Conservation (phyloP, 2,888 invertebrate species). For the Podabrus alpinus region DNA sequence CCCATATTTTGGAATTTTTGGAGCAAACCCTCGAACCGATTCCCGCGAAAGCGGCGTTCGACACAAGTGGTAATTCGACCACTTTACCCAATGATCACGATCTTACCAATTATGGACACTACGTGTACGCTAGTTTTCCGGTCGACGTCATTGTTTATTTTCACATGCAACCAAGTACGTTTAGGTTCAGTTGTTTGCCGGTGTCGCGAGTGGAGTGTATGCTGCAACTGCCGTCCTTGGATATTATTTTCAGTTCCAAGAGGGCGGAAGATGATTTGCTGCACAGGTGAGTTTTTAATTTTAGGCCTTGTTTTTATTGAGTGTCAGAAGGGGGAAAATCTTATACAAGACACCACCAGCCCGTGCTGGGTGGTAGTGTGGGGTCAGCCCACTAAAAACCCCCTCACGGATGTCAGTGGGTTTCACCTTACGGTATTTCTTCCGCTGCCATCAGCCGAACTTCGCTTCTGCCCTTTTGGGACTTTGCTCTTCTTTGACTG, state of each 20-base stretch:
- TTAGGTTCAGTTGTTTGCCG: slow-evolving; percentile 94
- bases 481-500: no score
- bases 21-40: slow-evolving; percentile 97
- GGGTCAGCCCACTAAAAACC: no score
- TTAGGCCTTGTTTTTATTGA: no score
- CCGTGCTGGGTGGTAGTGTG: no score
- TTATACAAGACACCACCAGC: no score
- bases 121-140: slow-evolving; percentile 92
- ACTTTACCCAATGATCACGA: slow-evolving; percentile 55
- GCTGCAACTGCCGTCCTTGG: slow-evolving; percentile 93
- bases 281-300: slow-evolving; percentile 32
- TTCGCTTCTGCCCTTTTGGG: no score
- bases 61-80: slow-evolving; percentile 39
- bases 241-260: slow-evolving; percentile 95
- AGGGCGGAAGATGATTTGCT: slow-evolving; percentile 74
- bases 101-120: slow-evolving; percentile 71
- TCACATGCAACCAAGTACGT: slow-evolving; percentile 96
- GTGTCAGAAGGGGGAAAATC: no score
- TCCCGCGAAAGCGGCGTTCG: slow-evolving; percentile 60
- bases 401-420: no score
- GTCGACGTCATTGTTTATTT: slow-evolving; percentile 98
- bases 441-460: no score
- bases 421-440: no score
- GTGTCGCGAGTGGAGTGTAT: slow-evolving; percentile 95
- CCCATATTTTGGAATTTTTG: slow-evolving; percentile 94